These are phyloP conservation scores for Delichon dasypus DNA, from an alignment of 2,797 vertebrate species.

Conservation along the genomic window DNA sequence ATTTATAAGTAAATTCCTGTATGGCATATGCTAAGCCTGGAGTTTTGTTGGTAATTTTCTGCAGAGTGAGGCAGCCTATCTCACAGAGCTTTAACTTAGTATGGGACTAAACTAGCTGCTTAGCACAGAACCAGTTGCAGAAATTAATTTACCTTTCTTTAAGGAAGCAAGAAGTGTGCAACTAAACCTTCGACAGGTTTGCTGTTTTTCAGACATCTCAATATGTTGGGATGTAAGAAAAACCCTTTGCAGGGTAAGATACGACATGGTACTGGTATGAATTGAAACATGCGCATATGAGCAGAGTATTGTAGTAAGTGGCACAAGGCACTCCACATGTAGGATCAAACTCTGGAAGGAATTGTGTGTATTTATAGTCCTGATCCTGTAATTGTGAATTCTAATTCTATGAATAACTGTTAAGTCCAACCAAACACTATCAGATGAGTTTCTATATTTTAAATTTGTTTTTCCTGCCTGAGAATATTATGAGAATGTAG, in stretches of 20 bases:
- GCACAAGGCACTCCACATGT: neutral
- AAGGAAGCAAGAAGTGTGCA: neutral
- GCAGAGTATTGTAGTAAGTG: neutral
- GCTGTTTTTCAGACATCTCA: neutral
- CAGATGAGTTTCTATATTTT: neutral
- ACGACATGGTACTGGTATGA: neutral
- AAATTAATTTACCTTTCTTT: neutral
- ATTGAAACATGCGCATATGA: neutral
- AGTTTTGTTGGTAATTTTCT: neutral
- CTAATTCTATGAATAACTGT: neutral
- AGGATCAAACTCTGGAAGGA: neutral
- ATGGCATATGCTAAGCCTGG: neutral
- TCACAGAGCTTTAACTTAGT: neutral
- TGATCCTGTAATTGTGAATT: neutral
- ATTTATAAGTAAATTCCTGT: neutral
- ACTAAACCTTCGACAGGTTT: neutral
- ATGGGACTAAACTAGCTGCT: neutral
- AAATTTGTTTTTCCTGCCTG: neutral
- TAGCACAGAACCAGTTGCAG: neutral
- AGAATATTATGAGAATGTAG: neutral
- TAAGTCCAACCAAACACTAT: neutral
- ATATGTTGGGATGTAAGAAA: neutral
- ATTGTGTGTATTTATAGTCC: neutral
- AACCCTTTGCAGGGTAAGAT: neutral
- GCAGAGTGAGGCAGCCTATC: neutral